A percentile compares a stretch with the other conserved stretches of the same genome.
phyloP scores from a whole-genome alignment of 2,113 vertebrate species.

The Anolis sagrei region DNA sequence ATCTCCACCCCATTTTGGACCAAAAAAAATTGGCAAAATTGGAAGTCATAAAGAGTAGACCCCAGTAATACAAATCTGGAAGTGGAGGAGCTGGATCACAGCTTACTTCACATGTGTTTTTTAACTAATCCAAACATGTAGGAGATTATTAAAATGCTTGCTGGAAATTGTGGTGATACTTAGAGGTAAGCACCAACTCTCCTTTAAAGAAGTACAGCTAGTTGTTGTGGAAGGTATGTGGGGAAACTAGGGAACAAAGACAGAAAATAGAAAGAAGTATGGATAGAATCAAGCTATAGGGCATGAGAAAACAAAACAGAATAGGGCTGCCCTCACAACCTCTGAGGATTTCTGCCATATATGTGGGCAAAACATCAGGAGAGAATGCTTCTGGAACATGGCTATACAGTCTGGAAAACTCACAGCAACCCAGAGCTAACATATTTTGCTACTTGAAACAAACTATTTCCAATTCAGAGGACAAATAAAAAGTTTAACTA shows the following conservation, averaged over 20 bases:
- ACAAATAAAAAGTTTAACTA: too few relatives aligned
- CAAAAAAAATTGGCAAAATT: conserved; percentile 66
- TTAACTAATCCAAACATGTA: conserved; percentile 50
- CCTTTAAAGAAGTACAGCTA: background rate
- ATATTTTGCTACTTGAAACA: background rate
- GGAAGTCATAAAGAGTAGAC: conserved; percentile 49
- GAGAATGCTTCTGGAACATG: too few relatives aligned
- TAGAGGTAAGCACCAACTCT: conserved; percentile 28
- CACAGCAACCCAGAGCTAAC: too few relatives aligned
- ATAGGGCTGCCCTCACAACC: background rate
- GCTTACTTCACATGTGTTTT: conserved; percentile 30
- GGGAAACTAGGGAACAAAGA: background rate
- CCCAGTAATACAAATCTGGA: conserved; percentile 28
- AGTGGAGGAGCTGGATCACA: conserved; percentile 15
- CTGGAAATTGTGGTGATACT: conserved; percentile 45
- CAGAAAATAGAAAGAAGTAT: background rate
- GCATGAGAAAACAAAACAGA: background rate
- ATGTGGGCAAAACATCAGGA: too few relatives aligned
- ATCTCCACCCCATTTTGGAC: conserved; percentile 53
- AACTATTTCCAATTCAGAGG: too few relatives aligned
- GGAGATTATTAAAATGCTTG: conserved; percentile 60
- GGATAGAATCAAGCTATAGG: background rate
- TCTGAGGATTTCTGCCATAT: too few relatives aligned
- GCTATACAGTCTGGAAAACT: too few relatives aligned
- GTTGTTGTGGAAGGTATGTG: background rate